phyloP scores from a whole-genome alignment of 2,797 vertebrate genomes.

The Crenichthys baileyi region DNA sequence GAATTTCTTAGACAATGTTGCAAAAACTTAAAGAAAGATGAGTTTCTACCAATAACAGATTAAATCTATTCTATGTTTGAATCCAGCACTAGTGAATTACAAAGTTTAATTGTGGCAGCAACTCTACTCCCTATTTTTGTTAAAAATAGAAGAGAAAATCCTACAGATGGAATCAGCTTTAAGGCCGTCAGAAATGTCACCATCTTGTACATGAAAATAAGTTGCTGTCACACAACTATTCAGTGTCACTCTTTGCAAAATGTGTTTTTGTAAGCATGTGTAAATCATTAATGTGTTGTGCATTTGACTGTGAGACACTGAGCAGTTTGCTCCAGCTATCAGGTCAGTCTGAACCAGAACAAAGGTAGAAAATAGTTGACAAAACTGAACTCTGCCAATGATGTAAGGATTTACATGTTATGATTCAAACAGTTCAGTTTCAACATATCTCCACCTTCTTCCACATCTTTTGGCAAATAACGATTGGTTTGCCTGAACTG shows the following conservation, averaged over 20 bases:
- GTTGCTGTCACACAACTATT: slow-evolving; percentile 10
- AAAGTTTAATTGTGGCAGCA: slow-evolving; percentile 18
- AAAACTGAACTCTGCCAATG: too few relatives aligned
- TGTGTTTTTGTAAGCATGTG: background rate
- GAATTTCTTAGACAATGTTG: slow-evolving; percentile 20
- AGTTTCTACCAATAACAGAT: slow-evolving; percentile 7
- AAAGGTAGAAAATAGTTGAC: too few relatives aligned
- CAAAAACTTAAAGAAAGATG: too few relatives aligned
- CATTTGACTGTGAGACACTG: background rate
- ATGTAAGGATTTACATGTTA: too few relatives aligned
- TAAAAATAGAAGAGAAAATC: background rate
- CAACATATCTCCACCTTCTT: too few relatives aligned
- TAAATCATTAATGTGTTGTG: background rate
- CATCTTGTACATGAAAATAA: slow-evolving; percentile 25
- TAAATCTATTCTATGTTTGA: slow-evolving; percentile 23
- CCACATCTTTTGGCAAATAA: background rate
- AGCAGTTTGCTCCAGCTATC: background rate
- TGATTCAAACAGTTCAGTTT: too few relatives aligned
- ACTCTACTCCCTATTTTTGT: slow-evolving; percentile 12
- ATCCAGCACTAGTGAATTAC: slow-evolving; percentile 15
- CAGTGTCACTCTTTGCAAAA: background rate
- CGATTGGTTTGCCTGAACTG: background rate
- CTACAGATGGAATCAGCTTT: slow-evolving; percentile 22
- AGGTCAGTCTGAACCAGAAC: too few relatives aligned
- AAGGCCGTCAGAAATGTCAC: slow-evolving; percentile 34